Base-by-base conservation (phyloP, 2,797 vertebrate species). In the Coracias cyanogaster region DNA sequence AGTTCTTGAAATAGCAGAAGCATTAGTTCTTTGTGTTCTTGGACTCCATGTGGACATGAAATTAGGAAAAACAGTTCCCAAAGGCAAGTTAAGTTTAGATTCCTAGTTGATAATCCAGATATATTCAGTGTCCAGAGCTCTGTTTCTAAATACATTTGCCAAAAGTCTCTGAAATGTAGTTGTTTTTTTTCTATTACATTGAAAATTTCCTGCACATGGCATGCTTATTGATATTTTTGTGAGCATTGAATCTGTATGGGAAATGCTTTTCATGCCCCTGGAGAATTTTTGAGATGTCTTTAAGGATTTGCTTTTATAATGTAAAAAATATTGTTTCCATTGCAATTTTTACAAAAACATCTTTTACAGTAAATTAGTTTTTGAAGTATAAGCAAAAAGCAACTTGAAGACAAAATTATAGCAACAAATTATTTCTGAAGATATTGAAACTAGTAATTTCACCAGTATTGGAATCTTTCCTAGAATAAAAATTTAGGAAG, bases 1-100 rank as follows among this genome's bases (percentile, higher is more conserved):
- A 96, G 89, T 70, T 92, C 88, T 85, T 86, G 88, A 96, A 95
- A 92, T n/a, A 93, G 78, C 85, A 96, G 60, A 79, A 94, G 70
- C 62, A 82, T 85, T 90, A 82, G 48, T 89, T 92, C 71, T 95
- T 87, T 80, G 61, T 95, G 74, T 93, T 82, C 60, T 84, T 77
- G 37, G 70, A 55, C 54, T 93, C 70, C 37, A 35, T 65, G 49
- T 77, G 60, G 71, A 74, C 62, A 86, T 86, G 35, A 67, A 95
- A 91, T 93, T 74, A 82, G 83, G 57, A 86, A 91, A 89, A 90
- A 64, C 24, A 45, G n/a, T 67, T 92, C 76, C 72, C 72, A 84
- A 89, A 94, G 55, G 55, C 82, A 82, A 43, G n/a, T 78, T 95
- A 93, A 64, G 21, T 69, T 92, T 85, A 61, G 69, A 82, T 92